A percentile compares a stretch with the other conserved stretches of the same genome.
phyloP scores from a whole-genome alignment of 2,113 vertebrate genomes.

The Cynocephalus volans region DNA sequence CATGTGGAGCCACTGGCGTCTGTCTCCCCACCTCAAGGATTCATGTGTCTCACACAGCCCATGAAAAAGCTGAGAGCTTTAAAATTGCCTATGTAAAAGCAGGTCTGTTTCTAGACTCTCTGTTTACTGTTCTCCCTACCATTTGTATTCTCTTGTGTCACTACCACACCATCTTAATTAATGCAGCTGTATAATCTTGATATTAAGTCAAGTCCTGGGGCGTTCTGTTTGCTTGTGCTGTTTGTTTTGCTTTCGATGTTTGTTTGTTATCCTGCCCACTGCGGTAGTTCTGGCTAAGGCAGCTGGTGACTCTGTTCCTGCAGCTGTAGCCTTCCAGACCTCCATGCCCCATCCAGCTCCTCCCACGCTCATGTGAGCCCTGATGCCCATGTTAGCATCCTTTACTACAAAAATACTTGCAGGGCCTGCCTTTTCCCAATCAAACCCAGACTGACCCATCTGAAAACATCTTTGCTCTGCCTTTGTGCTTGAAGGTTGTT shows the following conservation, averaged over 20 bases:
- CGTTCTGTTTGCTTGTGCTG: background rate
- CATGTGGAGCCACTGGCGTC: background rate
- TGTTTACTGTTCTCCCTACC: background rate
- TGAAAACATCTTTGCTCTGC: background rate
- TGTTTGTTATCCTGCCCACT: background rate
- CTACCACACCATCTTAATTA: background rate
- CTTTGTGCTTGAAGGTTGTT: background rate
- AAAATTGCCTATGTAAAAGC: fast-evolving
- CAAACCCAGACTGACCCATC: background rate
- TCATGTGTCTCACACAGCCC: background rate
- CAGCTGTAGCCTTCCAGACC: too few species aligned
- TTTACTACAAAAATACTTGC: background rate
- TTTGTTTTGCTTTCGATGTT: background rate
- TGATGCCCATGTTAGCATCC: background rate
- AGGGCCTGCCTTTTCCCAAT: background rate
- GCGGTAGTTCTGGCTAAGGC: background rate
- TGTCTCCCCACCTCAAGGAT: background rate
- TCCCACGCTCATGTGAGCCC: background rate
- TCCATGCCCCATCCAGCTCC: too few species aligned
- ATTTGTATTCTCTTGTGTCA: background rate
- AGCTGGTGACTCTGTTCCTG: background rate
- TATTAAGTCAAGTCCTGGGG: background rate
- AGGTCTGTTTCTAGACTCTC: background rate
- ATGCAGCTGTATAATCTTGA: background rate
- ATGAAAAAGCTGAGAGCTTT: background rate